These are phyloP conservation scores for Spatulosminthurus flaviceps DNA, from an alignment of 2,888 invertebrate genomes.

Conservation along the genomic window DNA sequence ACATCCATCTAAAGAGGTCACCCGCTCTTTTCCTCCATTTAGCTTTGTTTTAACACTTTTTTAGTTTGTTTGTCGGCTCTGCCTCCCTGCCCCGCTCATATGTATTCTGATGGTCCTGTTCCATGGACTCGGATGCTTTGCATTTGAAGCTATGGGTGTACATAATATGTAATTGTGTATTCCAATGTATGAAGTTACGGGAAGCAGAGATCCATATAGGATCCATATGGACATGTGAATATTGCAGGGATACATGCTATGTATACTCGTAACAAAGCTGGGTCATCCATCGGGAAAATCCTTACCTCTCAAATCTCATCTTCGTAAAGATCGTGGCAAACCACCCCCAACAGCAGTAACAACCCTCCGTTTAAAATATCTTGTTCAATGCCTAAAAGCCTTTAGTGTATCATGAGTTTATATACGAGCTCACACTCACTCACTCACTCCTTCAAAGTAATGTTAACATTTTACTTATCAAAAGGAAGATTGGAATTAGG, in stretches of 20 bases:
- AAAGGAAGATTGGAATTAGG: not conserved
- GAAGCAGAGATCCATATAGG: too few species aligned
- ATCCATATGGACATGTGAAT: too few species aligned
- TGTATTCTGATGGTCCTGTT: not conserved
- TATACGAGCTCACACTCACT: not conserved
- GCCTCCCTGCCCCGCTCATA: not conserved
- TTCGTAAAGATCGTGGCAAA: conserved; percentile 6
- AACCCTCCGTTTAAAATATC: conserved; percentile 3
- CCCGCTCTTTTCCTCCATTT: conserved; percentile 8
- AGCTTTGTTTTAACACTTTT: conserved; percentile 23
- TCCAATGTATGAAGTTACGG: too few species aligned
- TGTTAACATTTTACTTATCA: not conserved
- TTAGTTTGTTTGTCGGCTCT: conserved; percentile 18
- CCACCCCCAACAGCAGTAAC: conserved; percentile 5
- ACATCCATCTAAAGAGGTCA: conserved; percentile 23
- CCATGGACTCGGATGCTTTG: not conserved
- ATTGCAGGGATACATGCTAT: not conserved
- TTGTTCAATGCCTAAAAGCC: conserved; percentile 11
- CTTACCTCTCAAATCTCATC: not conserved
- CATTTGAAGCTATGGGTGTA: too few species aligned
- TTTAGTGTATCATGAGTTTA: not conserved
- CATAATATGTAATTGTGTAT: too few species aligned
- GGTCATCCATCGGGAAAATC: conserved; percentile 11
- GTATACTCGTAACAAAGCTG: not conserved
- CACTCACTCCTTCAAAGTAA: too few species aligned